Conservation (phyloP, 1,140 invertebrate species). For the Bombyx mandarina region DNA sequence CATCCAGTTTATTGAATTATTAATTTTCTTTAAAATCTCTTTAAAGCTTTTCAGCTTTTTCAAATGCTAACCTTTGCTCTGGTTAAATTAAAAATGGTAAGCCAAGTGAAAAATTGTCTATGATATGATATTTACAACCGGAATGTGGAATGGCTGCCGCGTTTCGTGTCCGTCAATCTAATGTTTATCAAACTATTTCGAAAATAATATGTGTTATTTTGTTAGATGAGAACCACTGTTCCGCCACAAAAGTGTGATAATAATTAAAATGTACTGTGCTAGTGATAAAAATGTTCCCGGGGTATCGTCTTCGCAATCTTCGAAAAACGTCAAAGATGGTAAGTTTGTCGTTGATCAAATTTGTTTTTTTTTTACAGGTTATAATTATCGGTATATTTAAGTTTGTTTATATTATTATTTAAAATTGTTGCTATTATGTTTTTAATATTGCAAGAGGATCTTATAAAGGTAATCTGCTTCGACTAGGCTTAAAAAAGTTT, state of each 20-base stretch:
- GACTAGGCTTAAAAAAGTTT: conserved; percentile 3
- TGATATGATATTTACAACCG: conserved; percentile 67
- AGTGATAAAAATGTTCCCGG: conserved; percentile 69
- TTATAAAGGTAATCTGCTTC: background rate
- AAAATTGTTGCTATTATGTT: background rate
- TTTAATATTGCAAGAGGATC: background rate
- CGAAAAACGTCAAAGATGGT: conserved; percentile 71
- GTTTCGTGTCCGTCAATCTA: conserved; percentile 56
- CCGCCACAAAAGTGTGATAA: conserved; percentile 31
- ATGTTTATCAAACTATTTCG: conserved; percentile 39
- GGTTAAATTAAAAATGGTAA: no score
- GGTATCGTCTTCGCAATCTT: conserved; percentile 68
- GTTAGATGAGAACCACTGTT: conserved; percentile 41
- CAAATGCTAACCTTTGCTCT: no score
- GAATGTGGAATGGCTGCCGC: conserved; percentile 69
- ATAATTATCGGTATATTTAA: conserved; percentile 7
- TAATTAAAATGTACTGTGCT: conserved; percentile 65
- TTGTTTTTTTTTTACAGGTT: no score
- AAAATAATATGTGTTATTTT: conserved; percentile 45
- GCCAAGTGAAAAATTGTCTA: conserved; percentile 31
- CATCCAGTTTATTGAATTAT: no score
- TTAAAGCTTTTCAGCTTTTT: no score
- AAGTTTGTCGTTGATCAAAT: conserved; percentile 63
- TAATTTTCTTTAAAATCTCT: no score
- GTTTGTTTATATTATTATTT: conserved; percentile 8